phyloP scores from a whole-genome alignment of 2,888 invertebrate genomes.

The Listrodromus nycthemerus region DNA sequence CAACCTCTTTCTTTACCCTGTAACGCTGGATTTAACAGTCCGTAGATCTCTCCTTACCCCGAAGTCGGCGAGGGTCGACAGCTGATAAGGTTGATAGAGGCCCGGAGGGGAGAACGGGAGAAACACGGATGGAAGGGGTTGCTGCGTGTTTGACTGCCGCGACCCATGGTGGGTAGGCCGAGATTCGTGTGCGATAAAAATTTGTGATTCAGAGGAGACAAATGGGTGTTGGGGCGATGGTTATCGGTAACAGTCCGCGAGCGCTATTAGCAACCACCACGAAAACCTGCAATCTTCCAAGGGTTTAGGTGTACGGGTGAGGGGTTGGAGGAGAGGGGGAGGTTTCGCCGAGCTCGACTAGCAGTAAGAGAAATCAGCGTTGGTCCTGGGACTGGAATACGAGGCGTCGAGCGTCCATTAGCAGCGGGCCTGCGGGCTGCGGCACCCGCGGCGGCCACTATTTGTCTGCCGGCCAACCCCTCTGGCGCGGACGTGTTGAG shows the following conservation, averaged over 20 bases:
- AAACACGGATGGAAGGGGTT: neutral
- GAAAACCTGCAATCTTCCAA: constrained; percentile 79
- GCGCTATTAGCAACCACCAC: constrained; percentile 80
- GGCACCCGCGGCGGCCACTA: constrained; percentile 59
- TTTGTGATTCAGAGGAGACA: constrained; percentile 68
- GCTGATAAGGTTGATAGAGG: constrained; percentile 64
- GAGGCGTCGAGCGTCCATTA: constrained; percentile 66
- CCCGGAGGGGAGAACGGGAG: constrained; percentile 6
- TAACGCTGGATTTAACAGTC: neutral
- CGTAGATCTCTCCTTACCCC: neutral
- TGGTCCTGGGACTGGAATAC: constrained; percentile 67
- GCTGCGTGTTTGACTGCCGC: constrained; percentile 50
- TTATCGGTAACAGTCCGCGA: constrained; percentile 69
- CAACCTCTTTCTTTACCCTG: constrained; percentile 37
- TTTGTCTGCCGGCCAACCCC: constrained; percentile 64
- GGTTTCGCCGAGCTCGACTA: constrained; percentile 12
- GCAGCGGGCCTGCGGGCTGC: constrained; percentile 48
- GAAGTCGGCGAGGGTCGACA: constrained; percentile 57
- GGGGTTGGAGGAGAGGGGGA: neutral
- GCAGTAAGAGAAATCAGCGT: constrained; percentile 77
- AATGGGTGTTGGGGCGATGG: constrained; percentile 67
- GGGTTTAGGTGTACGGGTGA: neutral
- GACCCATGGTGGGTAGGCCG: constrained; percentile 25
- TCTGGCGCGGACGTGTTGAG: constrained; percentile 69
- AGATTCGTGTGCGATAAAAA: constrained; percentile 66